Evolutionary conservation across 2,888 invertebrate species (phyloP).

Genomic region (Drosophila austrosaltans): DNA sequence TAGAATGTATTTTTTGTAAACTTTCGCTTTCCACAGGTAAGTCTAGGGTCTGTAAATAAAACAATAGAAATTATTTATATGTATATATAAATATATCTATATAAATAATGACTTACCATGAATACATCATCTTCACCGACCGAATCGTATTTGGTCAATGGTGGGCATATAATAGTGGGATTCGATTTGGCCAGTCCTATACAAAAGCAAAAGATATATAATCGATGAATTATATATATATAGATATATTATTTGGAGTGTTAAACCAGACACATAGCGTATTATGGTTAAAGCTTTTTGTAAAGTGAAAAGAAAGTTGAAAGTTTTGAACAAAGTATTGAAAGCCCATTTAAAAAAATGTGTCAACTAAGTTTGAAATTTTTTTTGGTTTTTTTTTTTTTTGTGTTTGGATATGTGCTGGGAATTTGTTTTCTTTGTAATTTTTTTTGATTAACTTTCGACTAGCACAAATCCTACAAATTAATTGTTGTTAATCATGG

Average conservation of each 20-base stretch:
- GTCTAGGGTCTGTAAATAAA: slow-evolving; percentile 90
- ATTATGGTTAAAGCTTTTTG: slow-evolving; percentile 42
- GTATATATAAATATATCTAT: not conserved
- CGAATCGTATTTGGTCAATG: slow-evolving; percentile 86
- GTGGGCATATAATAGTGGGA: slow-evolving; percentile 85
- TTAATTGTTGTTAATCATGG: slow-evolving; percentile 34
- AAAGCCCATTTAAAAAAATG: slow-evolving; percentile 8
- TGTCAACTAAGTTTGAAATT: slow-evolving; percentile 1
- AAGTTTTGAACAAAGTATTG: slow-evolving; percentile 19
- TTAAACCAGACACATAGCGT: slow-evolving; percentile 64
- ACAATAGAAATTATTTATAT: slow-evolving; percentile 12
- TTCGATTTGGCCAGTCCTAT: slow-evolving; percentile 91
- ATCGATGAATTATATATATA: not conserved
- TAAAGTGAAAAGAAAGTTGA: slow-evolving; percentile 34
- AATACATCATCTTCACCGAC: slow-evolving; percentile 97
- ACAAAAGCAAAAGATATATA: not conserved
- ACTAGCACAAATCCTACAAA: slow-evolving; percentile 32
- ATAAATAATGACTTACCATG: slow-evolving; percentile 88
- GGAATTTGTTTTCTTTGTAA: slow-evolving; percentile 13
- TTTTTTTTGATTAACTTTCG: not conserved
- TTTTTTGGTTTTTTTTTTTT: too few relatives aligned
- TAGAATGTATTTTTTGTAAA: slow-evolving; percentile 86
- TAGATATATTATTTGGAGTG: not conserved
- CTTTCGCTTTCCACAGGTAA: slow-evolving; percentile 91
- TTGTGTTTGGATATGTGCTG: slow-evolving; percentile 24